Base-by-base conservation (phyloP, 2,888 invertebrate genomes). In the Ormyrus nitidulus region DNA sequence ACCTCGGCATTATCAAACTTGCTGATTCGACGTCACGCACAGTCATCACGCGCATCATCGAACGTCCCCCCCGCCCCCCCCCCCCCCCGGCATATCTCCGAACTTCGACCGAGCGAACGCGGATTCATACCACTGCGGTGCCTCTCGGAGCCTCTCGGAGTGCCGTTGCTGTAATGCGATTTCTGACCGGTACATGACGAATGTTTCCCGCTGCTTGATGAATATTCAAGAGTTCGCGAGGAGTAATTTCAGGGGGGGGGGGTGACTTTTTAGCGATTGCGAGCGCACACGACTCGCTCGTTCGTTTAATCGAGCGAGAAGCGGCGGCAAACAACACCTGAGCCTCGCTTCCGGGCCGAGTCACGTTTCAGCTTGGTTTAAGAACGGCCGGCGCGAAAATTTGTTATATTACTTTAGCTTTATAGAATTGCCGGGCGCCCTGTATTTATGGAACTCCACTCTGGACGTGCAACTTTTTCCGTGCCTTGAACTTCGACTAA, bases 301-400 rank as follows among this genome's bases (percentile, higher is more conserved):
- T 58, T 58, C 49, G 34, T 34, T 34, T 34, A 34, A 11, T 51
- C 58, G 65, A 61, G 2, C 75, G 65, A 73, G 53, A 53, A 61
- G 75, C 79, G 77, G 82, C 59, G 78, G 79, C 78, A 76, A 82
- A 81, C 80, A 71, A 79, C 82, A 81, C 81, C 82, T 82, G 80
- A 81, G 81, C 76, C 80, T 68, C 77, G 75, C 65, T 77, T 79
- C 64, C 73, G 76, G 54, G 71, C 66, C 65, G 70, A 77, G 79
- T 83, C 82, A 71, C 82, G 72, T 69, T 65, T 65, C 46, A n/a
- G 62, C 62, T 76, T 62, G 54, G 44, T 61, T 66, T 66, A 58
- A 66, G 61, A 48, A 64, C 6, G n/a, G 13, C 3, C 2, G 44
- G 5, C 44, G 44, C 49, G 34, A 61, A 61, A 51, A 73, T 64